These are phyloP conservation scores for Campaea margaritaria DNA, from an alignment of 2,888 invertebrate species.

Conservation along the genomic window DNA sequence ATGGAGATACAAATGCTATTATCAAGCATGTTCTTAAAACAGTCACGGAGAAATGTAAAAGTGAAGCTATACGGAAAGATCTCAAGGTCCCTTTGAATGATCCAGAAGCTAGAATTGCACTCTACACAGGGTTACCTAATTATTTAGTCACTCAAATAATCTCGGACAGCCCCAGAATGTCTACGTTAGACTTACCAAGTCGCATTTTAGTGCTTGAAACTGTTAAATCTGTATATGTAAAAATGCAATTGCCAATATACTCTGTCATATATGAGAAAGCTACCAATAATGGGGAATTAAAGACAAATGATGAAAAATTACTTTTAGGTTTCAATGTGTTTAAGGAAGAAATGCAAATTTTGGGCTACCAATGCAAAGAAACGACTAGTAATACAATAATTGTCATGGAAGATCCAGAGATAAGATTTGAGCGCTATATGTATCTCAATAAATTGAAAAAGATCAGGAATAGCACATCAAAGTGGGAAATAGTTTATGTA, in stretches of 20 bases:
- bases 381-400: conserved; percentile 40
- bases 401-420: conserved; percentile 59
- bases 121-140: conserved; percentile 17
- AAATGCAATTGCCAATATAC: conserved; percentile 7
- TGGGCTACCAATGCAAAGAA: conserved; percentile 51
- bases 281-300: conserved; percentile 27
- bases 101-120: conserved; percentile 6
- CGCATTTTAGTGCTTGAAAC: conserved; percentile 42
- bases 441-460: conserved; percentile 56
- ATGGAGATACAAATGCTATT: conserved; percentile 2
- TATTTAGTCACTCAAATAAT: conserved; percentile 4
- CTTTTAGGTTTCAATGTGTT: conserved; percentile 22
- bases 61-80: conserved; percentile 4
- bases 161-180: neutral
- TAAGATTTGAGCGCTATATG: conserved; percentile 56
- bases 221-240: conserved; percentile 41
- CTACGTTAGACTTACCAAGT: conserved; percentile 6
- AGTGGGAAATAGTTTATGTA: conserved; percentile 52
- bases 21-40: conserved; percentile 9
- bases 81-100: conserved; percentile 1
- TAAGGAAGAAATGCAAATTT: conserved; percentile 37
- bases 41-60: conserved; percentile 8
- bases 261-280: conserved; percentile 14
- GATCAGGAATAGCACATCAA: conserved; percentile 34
- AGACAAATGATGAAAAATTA: conserved; percentile 11